A percentile compares a stretch with the other conserved stretches of the same genome.
Conservation (phyloP, 2,797 vertebrate genomes). For the Sebastes itinus region DNA sequence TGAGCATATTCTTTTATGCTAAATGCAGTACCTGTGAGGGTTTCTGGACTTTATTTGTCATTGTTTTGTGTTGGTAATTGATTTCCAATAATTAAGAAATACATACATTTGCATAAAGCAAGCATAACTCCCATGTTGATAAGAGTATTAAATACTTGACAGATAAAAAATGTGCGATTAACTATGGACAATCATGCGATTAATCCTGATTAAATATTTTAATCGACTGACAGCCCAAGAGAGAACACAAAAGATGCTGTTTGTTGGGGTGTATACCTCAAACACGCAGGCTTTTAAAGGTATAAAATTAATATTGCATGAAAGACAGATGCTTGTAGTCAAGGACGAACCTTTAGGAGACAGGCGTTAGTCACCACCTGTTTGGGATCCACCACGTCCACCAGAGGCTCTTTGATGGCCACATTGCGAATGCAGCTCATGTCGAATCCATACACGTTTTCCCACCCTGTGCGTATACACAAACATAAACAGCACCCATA, state of each 20-base stretch:
- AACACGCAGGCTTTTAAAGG: background rate
- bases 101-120: too few relatives aligned
- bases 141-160: too few relatives aligned
- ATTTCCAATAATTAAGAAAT: too few relatives aligned
- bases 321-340: background rate
- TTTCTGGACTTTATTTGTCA: too few relatives aligned
- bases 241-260: background rate
- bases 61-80: too few relatives aligned
- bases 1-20: too few relatives aligned
- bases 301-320: background rate
- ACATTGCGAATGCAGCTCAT: slow-evolving; percentile 99
- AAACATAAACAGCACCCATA: background rate
- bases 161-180: too few relatives aligned
- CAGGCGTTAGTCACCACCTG: slow-evolving; percentile 98
- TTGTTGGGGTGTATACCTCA: background rate
- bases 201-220: too few relatives aligned
- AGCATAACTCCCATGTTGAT: too few relatives aligned
- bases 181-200: too few relatives aligned
- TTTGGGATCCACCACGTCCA: slow-evolving; percentile 98
- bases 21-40: too few relatives aligned
- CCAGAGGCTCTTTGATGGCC: slow-evolving; percentile 97
- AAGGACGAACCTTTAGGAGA: slow-evolving; percentile 90
- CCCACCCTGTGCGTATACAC: slow-evolving; percentile 89
- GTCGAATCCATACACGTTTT: slow-evolving; percentile 98
- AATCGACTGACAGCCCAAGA: too few relatives aligned